These are phyloP conservation scores for Xiphophorus maculatus DNA, from an alignment of 2,113 vertebrate genomes.

Conservation along the genomic window DNA sequence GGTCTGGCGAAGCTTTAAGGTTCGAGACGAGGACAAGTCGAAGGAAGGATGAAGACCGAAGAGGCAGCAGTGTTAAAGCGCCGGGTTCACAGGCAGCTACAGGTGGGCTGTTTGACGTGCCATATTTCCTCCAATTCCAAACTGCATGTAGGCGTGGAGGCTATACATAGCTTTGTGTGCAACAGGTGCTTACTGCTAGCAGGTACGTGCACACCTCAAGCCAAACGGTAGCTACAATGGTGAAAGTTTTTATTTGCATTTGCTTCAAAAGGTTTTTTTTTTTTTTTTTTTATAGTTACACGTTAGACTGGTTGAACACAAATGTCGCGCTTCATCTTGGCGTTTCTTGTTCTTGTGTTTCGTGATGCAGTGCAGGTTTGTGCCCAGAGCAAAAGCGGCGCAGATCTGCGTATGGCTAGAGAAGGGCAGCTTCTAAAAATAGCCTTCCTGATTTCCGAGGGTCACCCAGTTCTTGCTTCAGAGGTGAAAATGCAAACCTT, in stretches of 20 bases:
- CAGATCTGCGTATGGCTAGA: conserved; percentile 43
- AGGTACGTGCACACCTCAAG: conserved; percentile 22
- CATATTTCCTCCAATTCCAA: conserved; percentile 24
- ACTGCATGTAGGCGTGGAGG: conserved; percentile 44
- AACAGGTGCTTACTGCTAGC: conserved; percentile 42
- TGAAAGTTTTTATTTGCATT: background rate
- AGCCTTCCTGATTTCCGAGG: conserved; percentile 44
- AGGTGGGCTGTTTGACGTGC: conserved; percentile 50
- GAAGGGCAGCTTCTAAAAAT: conserved; percentile 23
- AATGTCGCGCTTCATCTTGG: conserved; percentile 13
- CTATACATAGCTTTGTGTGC: conserved; percentile 42
- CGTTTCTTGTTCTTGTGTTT: conserved; percentile 33
- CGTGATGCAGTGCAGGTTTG: conserved; percentile 22
- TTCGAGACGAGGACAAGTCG: conserved; percentile 1
- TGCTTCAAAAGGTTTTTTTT: background rate
- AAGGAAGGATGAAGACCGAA: conserved; percentile 25
- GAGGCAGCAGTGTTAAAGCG: conserved; percentile 32
- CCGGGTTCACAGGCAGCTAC: conserved; percentile 50
- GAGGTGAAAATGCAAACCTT: conserved; percentile 45
- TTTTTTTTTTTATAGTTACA: background rate
- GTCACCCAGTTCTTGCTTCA: conserved; percentile 50
- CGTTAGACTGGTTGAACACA: background rate
- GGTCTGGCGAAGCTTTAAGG: background rate
- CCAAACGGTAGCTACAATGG: conserved; percentile 16
- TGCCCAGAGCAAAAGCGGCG: background rate